These are phyloP conservation scores for Pycnonotus jocosus DNA, from an alignment of 2,113 vertebrate species.

Conservation along the genomic window DNA sequence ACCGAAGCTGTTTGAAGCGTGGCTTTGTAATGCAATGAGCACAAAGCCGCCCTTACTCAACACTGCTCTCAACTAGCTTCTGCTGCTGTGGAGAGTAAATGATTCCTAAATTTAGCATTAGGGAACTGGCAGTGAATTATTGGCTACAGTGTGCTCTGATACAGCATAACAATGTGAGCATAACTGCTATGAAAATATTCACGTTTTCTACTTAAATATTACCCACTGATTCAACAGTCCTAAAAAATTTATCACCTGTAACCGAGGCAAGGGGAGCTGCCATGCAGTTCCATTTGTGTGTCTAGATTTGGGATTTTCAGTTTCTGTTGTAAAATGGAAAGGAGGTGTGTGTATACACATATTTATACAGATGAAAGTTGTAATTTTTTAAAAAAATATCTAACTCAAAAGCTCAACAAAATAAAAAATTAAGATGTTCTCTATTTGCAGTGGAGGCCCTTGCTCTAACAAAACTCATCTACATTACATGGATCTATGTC, in stretches of 20 bases:
- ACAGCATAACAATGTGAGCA: background rate
- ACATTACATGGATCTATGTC: background rate
- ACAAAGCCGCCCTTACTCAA: background rate
- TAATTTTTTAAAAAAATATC: too few species aligned
- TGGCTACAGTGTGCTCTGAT: background rate
- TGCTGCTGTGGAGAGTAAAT: background rate
- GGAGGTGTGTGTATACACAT: background rate
- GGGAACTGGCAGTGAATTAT: conserved; percentile 20
- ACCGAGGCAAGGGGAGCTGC: background rate
- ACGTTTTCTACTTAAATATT: background rate
- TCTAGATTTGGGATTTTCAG: background rate
- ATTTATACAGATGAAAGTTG: background rate
- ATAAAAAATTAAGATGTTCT: background rate
- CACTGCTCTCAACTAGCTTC: background rate
- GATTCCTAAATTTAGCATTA: background rate
- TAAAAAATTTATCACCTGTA: background rate
- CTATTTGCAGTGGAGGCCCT: background rate
- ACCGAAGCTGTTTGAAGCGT: background rate
- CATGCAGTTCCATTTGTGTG: background rate
- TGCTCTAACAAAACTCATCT: background rate
- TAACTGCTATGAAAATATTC: background rate
- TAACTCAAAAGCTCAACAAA: background rate
- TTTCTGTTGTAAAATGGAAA: background rate
- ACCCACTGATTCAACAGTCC: background rate
- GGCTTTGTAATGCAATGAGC: background rate